Conservation (phyloP, 2,797 vertebrate species). For the Podargus strigoides region DNA sequence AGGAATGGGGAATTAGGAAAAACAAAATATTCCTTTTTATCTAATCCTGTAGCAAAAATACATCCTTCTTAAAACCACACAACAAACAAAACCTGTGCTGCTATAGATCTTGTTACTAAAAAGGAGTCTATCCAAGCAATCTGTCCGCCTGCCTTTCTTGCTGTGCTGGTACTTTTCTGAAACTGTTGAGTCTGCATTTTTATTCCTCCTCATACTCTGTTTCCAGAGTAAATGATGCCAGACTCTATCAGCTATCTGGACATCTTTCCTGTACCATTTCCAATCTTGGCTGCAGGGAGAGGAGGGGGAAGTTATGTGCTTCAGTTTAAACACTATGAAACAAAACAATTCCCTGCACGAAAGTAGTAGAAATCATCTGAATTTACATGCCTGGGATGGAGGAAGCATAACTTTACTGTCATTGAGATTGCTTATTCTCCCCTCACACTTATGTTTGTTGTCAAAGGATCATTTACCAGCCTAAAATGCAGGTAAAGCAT, state of each 20-base stretch:
- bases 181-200: slow-evolving; percentile 71
- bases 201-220: slow-evolving; percentile 25
- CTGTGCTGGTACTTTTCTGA: slow-evolving; percentile 73
- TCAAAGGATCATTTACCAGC: not conserved
- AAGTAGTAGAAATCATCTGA: not conserved
- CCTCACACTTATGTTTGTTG: not conserved
- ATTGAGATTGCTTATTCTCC: not conserved
- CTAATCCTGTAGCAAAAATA: slow-evolving; percentile 48
- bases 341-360: not conserved
- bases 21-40: slow-evolving; percentile 44
- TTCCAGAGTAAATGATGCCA: slow-evolving; percentile 63
- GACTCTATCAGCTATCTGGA: slow-evolving; percentile 48
- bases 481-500: not conserved
- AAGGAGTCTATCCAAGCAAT: slow-evolving; percentile 68
- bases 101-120: slow-evolving; percentile 69
- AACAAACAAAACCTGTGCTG: slow-evolving; percentile 58
- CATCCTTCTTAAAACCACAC: slow-evolving; percentile 49
- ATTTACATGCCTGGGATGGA: not conserved
- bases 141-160: slow-evolving; percentile 71
- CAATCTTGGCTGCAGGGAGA: not conserved
- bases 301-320: not conserved
- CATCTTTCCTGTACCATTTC: not conserved
- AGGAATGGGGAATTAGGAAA: slow-evolving; percentile 28
- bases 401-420: not conserved
- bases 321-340: not conserved